phyloP scores from a whole-genome alignment of 1,140 invertebrate species.

The Palaemon carinicauda region DNA sequence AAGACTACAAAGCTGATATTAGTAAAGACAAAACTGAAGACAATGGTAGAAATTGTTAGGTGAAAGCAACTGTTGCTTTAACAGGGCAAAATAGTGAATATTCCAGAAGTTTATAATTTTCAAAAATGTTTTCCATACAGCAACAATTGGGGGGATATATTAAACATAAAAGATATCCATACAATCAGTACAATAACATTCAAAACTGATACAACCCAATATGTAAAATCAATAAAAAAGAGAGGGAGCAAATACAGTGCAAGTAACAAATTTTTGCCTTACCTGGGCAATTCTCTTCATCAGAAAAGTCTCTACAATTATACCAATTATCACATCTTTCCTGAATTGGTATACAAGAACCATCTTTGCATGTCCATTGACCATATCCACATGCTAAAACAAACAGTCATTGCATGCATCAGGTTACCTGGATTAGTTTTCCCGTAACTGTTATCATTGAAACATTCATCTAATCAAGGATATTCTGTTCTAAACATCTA shows the following conservation, averaged over 20 bases:
- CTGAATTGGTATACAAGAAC: constrained; percentile 84
- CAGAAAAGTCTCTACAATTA: constrained; percentile 87
- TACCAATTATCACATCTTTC: constrained; percentile 81
- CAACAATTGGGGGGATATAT: no score
- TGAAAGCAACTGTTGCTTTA: no score
- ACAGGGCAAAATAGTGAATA: no score
- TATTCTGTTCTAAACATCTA: not conserved
- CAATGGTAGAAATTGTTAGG: no score
- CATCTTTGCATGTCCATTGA: constrained; percentile 89
- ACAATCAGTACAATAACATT: not conserved
- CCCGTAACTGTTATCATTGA: no score
- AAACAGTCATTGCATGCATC: constrained; percentile 4
- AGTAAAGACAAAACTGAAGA: no score
- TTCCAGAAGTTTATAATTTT: no score
- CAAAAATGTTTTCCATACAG: no score
- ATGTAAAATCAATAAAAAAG: not conserved
- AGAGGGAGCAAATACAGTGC: no score
- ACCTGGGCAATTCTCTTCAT: constrained; percentile 85
- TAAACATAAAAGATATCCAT: no score
- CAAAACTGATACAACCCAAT: not conserved
- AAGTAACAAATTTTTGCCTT: constrained; percentile 62
- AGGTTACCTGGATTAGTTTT: no score
- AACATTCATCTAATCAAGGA: not conserved
- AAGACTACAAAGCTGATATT: no score
- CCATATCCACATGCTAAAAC: constrained; percentile 72